phyloP scores from a whole-genome alignment of 2,797 vertebrate species.

The Spinibarbus caldwelli region DNA sequence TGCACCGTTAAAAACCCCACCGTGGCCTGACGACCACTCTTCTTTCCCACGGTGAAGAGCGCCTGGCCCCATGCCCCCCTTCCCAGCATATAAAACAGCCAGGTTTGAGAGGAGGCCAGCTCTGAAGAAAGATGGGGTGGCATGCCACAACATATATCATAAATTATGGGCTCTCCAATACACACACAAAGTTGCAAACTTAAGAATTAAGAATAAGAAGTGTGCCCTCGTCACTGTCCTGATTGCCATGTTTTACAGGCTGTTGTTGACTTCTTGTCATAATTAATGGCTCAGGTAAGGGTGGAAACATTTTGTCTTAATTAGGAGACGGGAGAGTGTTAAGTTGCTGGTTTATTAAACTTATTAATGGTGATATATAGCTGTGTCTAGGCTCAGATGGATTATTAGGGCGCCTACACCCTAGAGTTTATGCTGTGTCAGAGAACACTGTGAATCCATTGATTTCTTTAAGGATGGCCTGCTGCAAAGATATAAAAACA shows the following conservation, averaged over 20 bases:
- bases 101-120: slow-evolving; percentile 66
- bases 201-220: too few species aligned
- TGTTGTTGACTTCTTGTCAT: slow-evolving; percentile 43
- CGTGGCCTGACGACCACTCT: slow-evolving; percentile 60
- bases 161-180: slow-evolving; percentile 68
- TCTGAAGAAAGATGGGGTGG: slow-evolving; percentile 69
- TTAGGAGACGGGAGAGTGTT: slow-evolving; percentile 67
- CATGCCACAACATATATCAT: slow-evolving; percentile 63
- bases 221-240: slow-evolving; percentile 62
- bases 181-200: slow-evolving; percentile 44
- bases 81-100: slow-evolving; percentile 58
- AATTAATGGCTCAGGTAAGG: slow-evolving; percentile 69
- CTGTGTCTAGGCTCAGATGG: slow-evolving; percentile 42
- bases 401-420: slow-evolving; percentile 1
- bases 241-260: slow-evolving; percentile 71
- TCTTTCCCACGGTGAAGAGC: slow-evolving; percentile 72
- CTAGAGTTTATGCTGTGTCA: background rate
- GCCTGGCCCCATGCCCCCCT: slow-evolving; percentile 64
- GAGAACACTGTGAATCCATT: background rate
- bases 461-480: background rate
- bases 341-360: slow-evolving; percentile 69
- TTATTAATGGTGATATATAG: slow-evolving; percentile 67
- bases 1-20: slow-evolving; percentile 61
- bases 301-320: slow-evolving; percentile 67
- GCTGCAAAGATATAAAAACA: background rate